These are phyloP conservation scores for Nothocercus julius DNA, from an alignment of 2,113 vertebrate genomes.

Conservation along the genomic window DNA sequence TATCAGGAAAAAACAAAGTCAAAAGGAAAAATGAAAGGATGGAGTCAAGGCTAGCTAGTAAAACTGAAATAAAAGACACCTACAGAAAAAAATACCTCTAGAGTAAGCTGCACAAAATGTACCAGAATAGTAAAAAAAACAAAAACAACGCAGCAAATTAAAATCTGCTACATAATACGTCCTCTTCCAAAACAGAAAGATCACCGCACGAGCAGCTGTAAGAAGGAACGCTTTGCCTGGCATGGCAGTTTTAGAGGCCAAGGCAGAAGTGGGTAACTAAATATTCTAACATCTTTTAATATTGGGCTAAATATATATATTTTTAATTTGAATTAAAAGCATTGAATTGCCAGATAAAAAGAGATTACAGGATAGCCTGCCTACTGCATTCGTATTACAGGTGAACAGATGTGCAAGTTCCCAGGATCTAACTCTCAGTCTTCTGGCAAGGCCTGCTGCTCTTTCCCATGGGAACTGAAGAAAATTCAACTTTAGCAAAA, in stretches of 20 bases:
- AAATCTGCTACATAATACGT: background rate
- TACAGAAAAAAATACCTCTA: background rate
- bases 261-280: background rate
- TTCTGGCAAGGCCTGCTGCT: background rate
- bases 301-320: background rate
- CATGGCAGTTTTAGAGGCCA: background rate
- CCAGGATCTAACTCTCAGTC: background rate
- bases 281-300: background rate
- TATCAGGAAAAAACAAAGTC: background rate
- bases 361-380: background rate
- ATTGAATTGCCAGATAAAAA: background rate
- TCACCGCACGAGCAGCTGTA: background rate
- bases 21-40: background rate
- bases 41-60: background rate
- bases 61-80: background rate
- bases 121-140: background rate
- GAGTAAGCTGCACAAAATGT: background rate
- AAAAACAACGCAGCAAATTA: background rate
- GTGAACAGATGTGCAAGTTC: background rate
- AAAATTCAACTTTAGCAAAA: constrained; percentile 57
- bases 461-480: constrained; percentile 67
- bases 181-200: background rate
- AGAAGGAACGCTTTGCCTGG: background rate
- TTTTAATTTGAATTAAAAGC: background rate
- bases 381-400: background rate